Percentiles rank a stretch among this genome's conserved stretches.
Evolutionary conservation across 2,797 vertebrate species (phyloP).

Genomic region (Passerculus sandwichensis): DNA sequence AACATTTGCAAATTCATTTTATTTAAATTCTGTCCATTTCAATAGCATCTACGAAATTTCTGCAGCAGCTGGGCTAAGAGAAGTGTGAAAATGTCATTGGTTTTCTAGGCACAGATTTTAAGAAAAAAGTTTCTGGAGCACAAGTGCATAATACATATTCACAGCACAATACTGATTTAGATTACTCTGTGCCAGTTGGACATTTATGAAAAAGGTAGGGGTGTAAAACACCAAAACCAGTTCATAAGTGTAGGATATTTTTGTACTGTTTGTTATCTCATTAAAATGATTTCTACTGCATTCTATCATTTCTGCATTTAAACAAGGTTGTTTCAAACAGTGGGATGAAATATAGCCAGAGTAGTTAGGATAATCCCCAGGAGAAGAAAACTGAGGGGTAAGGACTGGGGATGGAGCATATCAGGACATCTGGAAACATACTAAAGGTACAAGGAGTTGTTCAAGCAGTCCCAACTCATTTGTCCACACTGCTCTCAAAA

Average conservation of each 20-base stretch:
- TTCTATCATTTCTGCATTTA: neutral
- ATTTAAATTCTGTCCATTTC: neutral
- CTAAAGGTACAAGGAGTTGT: no score
- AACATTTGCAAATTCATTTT: neutral
- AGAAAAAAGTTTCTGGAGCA: neutral
- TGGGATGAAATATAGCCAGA: neutral
- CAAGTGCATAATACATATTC: neutral
- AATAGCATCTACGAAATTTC: neutral
- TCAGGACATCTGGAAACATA: neutral
- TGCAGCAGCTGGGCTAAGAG: neutral
- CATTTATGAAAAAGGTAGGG: neutral
- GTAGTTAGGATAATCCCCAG: neutral
- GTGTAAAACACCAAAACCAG: neutral
- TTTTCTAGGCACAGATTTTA: neutral
- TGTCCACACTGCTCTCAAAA: neutral
- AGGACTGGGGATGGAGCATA: neutral
- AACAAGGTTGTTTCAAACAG: neutral
- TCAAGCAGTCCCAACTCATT: neutral
- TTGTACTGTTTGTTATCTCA: neutral
- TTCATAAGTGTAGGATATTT: neutral
- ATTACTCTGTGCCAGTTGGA: neutral
- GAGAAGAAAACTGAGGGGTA: neutral
- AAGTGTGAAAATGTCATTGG: neutral
- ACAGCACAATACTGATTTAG: neutral
- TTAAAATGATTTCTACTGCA: neutral